Percentiles rank a stretch among this genome's conserved stretches.
Conservation (phyloP, 2,797 vertebrate genomes). For the Poecilia velifera region DNA sequence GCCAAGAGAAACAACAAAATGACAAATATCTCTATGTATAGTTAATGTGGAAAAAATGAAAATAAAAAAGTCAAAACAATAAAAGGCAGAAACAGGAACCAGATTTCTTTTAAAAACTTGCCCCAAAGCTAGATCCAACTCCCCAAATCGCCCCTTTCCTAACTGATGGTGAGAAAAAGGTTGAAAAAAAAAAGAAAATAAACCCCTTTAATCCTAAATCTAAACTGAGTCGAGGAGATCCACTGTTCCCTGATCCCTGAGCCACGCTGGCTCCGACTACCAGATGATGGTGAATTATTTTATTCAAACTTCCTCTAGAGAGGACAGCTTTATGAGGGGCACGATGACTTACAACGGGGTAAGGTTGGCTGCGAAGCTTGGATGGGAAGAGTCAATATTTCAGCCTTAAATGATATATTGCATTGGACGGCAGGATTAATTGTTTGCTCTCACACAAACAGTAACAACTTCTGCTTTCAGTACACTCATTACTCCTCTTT, state of each 20-base stretch:
- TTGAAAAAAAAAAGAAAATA: constrained; percentile 4
- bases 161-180: constrained; percentile 36
- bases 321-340: constrained; percentile 68
- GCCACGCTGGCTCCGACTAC: background rate
- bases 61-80: constrained; percentile 48
- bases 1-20: constrained; percentile 10
- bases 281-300: constrained; percentile 35
- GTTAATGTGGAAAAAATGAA: constrained; percentile 24
- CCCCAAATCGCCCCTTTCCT: background rate
- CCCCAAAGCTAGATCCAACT: constrained; percentile 27
- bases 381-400: constrained; percentile 71
- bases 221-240: constrained; percentile 24
- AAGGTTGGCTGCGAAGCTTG: constrained; percentile 24
- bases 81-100: constrained; percentile 38
- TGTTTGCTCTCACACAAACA: constrained; percentile 55
- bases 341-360: constrained; percentile 29
- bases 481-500: constrained; percentile 9
- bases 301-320: constrained; percentile 47
- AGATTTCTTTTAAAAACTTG: constrained; percentile 1
- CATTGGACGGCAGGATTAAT: constrained; percentile 21
- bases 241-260: constrained; percentile 8
- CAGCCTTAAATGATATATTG: constrained; percentile 42
- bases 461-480: constrained; percentile 66
- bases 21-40: constrained; percentile 6
- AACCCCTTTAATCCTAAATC: constrained; percentile 8